phyloP scores from a whole-genome alignment of 2,797 vertebrate species.

The Bradypodion ventrale region DNA sequence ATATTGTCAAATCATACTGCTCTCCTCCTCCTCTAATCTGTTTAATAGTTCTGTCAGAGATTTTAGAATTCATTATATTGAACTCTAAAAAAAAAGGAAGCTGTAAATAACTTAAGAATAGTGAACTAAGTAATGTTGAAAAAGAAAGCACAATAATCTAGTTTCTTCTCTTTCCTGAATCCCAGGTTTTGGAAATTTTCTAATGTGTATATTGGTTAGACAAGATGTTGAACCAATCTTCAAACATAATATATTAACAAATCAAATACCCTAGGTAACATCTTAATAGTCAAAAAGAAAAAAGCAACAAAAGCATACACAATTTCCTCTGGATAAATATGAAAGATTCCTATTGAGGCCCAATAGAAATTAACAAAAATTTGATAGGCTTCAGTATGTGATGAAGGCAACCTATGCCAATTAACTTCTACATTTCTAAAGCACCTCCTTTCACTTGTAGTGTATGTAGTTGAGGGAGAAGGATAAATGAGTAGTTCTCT shows the following conservation, averaged over 20 bases:
- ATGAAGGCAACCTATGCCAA: slow-evolving; percentile 44
- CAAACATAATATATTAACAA: neutral
- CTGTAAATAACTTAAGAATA: too few species aligned
- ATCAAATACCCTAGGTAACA: neutral
- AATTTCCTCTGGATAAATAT: slow-evolving; percentile 19
- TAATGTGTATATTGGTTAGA: neutral
- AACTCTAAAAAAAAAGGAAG: neutral
- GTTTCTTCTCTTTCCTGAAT: neutral
- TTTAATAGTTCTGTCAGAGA: neutral
- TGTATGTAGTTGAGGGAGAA: slow-evolving; percentile 60
- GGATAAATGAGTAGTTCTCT: slow-evolving; percentile 69
- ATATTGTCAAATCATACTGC: neutral
- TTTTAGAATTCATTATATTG: neutral
- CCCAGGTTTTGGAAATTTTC: slow-evolving; percentile 19
- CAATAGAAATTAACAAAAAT: slow-evolving; percentile 44
- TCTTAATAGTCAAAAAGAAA: neutral
- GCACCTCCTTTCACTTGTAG: slow-evolving; percentile 57
- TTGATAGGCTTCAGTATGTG: slow-evolving; percentile 56
- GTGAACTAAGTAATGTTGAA: too few species aligned
- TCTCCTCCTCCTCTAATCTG: neutral
- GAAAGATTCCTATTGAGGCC: slow-evolving; percentile 26
- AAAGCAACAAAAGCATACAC: neutral
- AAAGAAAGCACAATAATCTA: neutral
- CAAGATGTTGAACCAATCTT: neutral
- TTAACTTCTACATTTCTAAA: slow-evolving; percentile 65